Evolutionary conservation across 2,888 invertebrate species (phyloP).

Genomic region (Leptinotarsa rubiginosa): DNA sequence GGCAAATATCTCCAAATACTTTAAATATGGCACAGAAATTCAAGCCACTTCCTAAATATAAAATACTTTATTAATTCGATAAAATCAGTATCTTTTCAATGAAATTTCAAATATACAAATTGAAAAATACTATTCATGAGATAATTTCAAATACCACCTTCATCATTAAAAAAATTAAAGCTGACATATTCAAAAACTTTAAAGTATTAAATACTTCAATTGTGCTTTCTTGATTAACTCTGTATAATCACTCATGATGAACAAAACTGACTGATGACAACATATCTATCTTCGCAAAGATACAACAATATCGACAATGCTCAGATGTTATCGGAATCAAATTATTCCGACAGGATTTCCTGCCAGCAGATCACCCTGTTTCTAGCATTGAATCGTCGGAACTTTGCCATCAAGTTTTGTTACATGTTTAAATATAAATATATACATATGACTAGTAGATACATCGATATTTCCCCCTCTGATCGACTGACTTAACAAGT

Average conservation of each 20-base stretch:
- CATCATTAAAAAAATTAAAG: background rate
- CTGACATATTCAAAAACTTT: background rate
- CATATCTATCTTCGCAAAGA: slow-evolving; percentile 21
- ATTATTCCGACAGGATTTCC: slow-evolving; percentile 40
- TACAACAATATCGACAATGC: slow-evolving; percentile 23
- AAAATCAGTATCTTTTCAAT: background rate
- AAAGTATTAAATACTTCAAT: background rate
- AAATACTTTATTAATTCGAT: too few relatives aligned
- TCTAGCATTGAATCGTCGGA: slow-evolving; percentile 48
- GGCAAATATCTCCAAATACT: background rate
- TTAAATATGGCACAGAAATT: background rate
- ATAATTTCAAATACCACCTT: background rate
- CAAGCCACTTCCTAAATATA: background rate
- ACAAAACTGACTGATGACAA: slow-evolving; percentile 30
- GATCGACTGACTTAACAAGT: slow-evolving; percentile 29
- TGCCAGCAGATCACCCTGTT: slow-evolving; percentile 50
- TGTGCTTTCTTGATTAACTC: slow-evolving; percentile 28
- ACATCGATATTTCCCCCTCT: slow-evolving; percentile 52
- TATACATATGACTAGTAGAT: slow-evolving; percentile 64
- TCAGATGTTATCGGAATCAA: slow-evolving; percentile 18
- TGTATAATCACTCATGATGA: slow-evolving; percentile 46
- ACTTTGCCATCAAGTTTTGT: slow-evolving; percentile 45
- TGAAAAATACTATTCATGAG: background rate
- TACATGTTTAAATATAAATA: slow-evolving; percentile 52
- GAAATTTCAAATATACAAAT: background rate